Evolutionary conservation across 2,113 vertebrate species (phyloP).

Genomic region (Gobiocypris rarus): DNA sequence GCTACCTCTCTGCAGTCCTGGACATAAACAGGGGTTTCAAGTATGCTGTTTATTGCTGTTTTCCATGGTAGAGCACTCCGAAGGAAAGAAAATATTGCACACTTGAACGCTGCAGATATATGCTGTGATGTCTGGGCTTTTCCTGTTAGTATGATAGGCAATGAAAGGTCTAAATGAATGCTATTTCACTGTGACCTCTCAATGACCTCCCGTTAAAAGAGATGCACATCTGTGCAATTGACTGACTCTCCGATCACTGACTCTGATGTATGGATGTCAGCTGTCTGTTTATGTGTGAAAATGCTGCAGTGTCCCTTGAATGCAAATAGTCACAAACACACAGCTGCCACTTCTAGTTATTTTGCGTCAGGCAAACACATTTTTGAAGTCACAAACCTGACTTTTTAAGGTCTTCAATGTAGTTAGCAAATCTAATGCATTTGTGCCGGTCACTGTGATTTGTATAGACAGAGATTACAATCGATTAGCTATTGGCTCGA

Average conservation of each 20-base stretch:
- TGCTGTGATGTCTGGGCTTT: neutral
- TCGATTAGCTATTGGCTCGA: too few relatives aligned
- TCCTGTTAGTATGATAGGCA: neutral
- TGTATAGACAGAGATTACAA: too few relatives aligned
- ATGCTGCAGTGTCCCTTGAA: neutral
- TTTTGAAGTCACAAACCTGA: neutral
- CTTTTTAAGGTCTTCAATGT: neutral
- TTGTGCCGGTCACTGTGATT: too few relatives aligned
- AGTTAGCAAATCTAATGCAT: too few relatives aligned
- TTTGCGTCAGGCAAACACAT: neutral
- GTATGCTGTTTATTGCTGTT: slow-evolving; percentile 12
- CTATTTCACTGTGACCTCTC: neutral
- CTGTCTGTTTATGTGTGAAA: neutral
- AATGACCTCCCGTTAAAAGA: neutral
- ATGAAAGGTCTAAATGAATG: neutral
- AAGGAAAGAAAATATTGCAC: neutral
- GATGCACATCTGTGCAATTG: neutral
- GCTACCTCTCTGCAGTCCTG: slow-evolving; percentile 9
- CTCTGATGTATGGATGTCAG: neutral
- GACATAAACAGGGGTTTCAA: slow-evolving; percentile 8
- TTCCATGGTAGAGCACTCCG: neutral
- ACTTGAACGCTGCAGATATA: neutral
- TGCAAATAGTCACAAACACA: neutral
- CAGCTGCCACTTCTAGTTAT: neutral
- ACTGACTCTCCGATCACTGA: neutral